Percentiles rank a stretch among this genome's conserved stretches.
These are phyloP conservation scores for Barnardius zonarius DNA, from an alignment of 2,113 vertebrate species.

Conservation along the genomic window DNA sequence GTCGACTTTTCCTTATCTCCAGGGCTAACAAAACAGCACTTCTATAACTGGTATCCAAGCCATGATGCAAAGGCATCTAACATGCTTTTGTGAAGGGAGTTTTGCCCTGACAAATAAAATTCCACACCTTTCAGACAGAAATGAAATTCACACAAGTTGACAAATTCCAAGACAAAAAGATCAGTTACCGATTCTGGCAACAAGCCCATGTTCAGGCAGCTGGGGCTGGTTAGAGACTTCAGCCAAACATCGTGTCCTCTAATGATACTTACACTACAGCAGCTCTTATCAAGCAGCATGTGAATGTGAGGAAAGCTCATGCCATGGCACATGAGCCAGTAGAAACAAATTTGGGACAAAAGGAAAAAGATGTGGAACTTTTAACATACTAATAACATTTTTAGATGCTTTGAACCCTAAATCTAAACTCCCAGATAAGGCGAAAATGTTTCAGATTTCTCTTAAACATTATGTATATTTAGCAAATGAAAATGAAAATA, in stretches of 20 bases:
- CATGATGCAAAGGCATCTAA: not conserved
- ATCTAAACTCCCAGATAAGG: not conserved
- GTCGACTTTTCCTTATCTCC: not conserved
- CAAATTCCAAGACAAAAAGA: not conserved
- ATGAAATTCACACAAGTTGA: not conserved
- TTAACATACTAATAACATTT: not conserved
- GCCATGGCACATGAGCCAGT: not conserved
- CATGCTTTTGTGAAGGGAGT: accelerated
- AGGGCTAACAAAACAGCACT: not conserved
- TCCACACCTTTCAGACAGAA: not conserved
- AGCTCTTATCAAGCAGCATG: not conserved
- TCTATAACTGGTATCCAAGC: not conserved
- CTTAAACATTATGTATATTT: not conserved
- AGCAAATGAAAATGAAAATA: not conserved
- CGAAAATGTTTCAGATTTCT: not conserved
- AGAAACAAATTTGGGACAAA: not conserved
- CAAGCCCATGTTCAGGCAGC: not conserved
- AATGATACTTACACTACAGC: not conserved
- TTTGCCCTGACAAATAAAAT: not conserved
- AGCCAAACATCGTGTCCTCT: not conserved
- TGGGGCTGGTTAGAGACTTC: not conserved
- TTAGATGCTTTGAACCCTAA: not conserved
- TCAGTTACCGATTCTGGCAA: not conserved
- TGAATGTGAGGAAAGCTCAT: not conserved
- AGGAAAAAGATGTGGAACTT: not conserved